phyloP scores from a whole-genome alignment of 2,113 vertebrate species.

The Protomyctophum bolini region DNA sequence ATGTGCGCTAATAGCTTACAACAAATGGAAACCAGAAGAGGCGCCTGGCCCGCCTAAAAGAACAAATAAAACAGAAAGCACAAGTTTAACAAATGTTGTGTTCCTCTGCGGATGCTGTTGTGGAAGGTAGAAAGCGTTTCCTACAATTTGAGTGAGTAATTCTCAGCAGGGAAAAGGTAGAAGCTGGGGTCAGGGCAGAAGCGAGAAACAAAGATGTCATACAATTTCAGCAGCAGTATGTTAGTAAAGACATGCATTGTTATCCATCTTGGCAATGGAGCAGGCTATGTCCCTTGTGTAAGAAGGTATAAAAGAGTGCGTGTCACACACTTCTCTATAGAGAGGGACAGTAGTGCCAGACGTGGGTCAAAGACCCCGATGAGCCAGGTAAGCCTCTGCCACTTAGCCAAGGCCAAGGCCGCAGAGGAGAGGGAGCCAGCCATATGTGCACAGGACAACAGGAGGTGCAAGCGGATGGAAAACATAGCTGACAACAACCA shows the following conservation, averaged over 20 bases:
- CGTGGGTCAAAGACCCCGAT: slow-evolving; percentile 49
- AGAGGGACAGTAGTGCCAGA: slow-evolving; percentile 55
- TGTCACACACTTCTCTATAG: slow-evolving; percentile 22
- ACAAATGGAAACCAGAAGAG: slow-evolving; percentile 77
- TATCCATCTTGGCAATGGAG: background rate
- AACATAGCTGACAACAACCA: slow-evolving; percentile 70
- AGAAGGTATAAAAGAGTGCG: slow-evolving; percentile 2
- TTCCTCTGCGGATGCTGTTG: slow-evolving; percentile 29
- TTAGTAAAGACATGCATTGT: background rate
- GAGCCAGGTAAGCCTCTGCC: slow-evolving; percentile 55
- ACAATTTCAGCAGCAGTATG: slow-evolving; percentile 5
- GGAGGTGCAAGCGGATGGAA: slow-evolving; percentile 59
- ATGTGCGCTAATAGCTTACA: slow-evolving; percentile 62
- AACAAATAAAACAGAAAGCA: slow-evolving; percentile 45
- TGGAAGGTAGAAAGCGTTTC: slow-evolving; percentile 54
- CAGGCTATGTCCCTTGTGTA: background rate
- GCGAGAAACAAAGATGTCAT: slow-evolving; percentile 31
- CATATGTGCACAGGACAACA: slow-evolving; percentile 58
- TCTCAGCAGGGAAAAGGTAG: slow-evolving; percentile 32
- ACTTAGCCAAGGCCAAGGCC: slow-evolving; percentile 48
- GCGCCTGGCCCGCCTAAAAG: slow-evolving; percentile 49
- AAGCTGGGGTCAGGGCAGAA: slow-evolving; percentile 40
- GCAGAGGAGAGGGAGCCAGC: slow-evolving; percentile 49
- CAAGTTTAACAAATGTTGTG: slow-evolving; percentile 54
- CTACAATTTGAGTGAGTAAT: slow-evolving; percentile 30